Base-by-base conservation (phyloP, 2,797 vertebrate genomes). In the Channa striata region DNA sequence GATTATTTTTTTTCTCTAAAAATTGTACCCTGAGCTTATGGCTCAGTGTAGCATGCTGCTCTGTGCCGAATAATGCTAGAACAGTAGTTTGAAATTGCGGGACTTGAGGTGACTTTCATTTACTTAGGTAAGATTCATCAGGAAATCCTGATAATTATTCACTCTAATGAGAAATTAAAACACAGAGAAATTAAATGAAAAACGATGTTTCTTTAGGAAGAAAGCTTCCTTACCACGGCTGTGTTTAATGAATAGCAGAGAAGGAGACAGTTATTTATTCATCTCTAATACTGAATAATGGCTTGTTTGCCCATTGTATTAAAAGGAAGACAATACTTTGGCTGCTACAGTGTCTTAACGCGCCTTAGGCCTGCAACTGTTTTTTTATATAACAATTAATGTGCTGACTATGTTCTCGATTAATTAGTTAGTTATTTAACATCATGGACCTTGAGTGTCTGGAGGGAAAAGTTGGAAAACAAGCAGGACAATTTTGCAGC, bases 171-270 rank as follows among this genome's bases (percentile, higher is more conserved):
- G n/a, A n/a, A n/a, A n/a, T n/a, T n/a, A n/a, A n/a, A n/a, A n/a
- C n/a, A n/a, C n/a, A n/a, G n/a, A n/a, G n/a, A n/a, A n/a, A n/a
- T 30, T 30, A 30, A 30, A 30, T 30, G 4, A 30, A 30, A 4
- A 4, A 30, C 25, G 25, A 30, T 30, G 25, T 30, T 30, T 30
- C 25, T 30, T 30, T 30, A 3, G 4, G 25, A 1, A 30, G 25
- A 30, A 30, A 61, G 40, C 47, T 62, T 37, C 6, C 25, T 30
- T 58, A 53, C 67, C 36, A 67, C 63, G 23, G 51, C 25, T 30
- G 25, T 6, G 25, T 30, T 30, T 30, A 30, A 30, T 30, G 6
- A 30, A 30, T 30, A 30, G 25, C 6, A 30, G 25, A 1, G 25
- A 30, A 30, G 4, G 25, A 30, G 25, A 30, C 6, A 6, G 25